phyloP scores from a whole-genome alignment of 1,140 invertebrate genomes.

The Drosophila kepulauana region DNA sequence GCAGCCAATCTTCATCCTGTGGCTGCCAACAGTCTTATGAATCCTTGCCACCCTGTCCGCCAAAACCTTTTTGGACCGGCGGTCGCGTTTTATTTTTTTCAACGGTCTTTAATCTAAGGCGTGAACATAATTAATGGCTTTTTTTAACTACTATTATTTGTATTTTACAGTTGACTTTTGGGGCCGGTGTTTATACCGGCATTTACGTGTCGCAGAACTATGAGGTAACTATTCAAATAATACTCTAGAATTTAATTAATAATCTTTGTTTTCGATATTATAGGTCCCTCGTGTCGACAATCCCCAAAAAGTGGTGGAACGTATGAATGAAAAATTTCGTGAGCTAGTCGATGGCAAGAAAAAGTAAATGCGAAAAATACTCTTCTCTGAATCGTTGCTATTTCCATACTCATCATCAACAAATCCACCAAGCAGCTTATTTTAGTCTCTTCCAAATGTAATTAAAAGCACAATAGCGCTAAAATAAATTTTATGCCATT shows the following conservation, averaged over 20 bases:
- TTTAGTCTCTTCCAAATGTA: slow-evolving; percentile 6
- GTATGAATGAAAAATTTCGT: slow-evolving; percentile 86
- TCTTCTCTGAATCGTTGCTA: slow-evolving; percentile 7
- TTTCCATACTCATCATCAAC: background rate
- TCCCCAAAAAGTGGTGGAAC: slow-evolving; percentile 89
- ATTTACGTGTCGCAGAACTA: slow-evolving; percentile 94
- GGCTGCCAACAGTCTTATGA: slow-evolving; percentile 23
- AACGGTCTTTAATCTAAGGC: slow-evolving; percentile 34
- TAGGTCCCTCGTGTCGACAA: slow-evolving; percentile 94
- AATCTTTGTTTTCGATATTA: slow-evolving; percentile 67
- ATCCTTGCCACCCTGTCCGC: slow-evolving; percentile 45
- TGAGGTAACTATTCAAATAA: slow-evolving; percentile 87
- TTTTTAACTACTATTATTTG: background rate
- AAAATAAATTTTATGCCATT: slow-evolving; percentile 13
- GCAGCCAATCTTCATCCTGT: slow-evolving; percentile 5
- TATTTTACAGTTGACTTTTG: slow-evolving; percentile 90
- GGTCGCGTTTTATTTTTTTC: slow-evolving; percentile 30
- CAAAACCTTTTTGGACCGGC: slow-evolving; percentile 51
- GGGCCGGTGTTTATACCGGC: slow-evolving; percentile 91
- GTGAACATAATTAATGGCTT: background rate
- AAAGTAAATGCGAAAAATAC: slow-evolving; percentile 69
- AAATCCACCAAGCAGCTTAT: slow-evolving; percentile 9
- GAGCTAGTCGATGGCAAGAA: slow-evolving; percentile 88
- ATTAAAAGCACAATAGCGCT: background rate
- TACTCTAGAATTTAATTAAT: too few relatives aligned